Conservation (phyloP, 2,797 vertebrate genomes). For the Peromyscus nudipes region DNA sequence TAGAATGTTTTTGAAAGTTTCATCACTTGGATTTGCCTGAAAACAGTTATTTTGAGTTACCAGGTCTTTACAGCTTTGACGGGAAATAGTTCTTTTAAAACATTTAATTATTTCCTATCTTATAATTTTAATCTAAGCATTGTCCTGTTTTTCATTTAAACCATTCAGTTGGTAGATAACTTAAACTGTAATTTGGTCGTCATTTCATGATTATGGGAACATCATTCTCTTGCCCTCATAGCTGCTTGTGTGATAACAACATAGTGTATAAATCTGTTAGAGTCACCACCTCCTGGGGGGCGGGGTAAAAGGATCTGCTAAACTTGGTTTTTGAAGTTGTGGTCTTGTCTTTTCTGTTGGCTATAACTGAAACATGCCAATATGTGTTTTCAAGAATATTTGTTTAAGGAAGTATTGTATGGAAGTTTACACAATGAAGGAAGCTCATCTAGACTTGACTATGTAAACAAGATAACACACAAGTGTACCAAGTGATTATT, state of each 20-base stretch:
- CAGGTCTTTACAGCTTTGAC: constrained; percentile 70
- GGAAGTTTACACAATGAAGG: constrained; percentile 83
- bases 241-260: constrained; percentile 71
- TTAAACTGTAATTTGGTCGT: constrained; percentile 66
- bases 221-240: constrained; percentile 66
- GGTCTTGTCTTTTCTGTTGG: constrained; percentile 82
- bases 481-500: constrained; percentile 88
- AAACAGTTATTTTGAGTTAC: constrained; percentile 72
- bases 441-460: constrained; percentile 82
- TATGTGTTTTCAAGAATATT: constrained; percentile 79
- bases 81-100: constrained; percentile 54
- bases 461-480: constrained; percentile 82
- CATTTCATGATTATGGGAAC: constrained; percentile 69
- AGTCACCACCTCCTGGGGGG: constrained; percentile 69
- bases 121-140: constrained; percentile 67
- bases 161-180: constrained; percentile 69
- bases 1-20: constrained; percentile 78
- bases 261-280: constrained; percentile 70
- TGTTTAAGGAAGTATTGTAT: constrained; percentile 81
- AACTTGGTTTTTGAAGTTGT: constrained; percentile 81
- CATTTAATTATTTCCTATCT: constrained; percentile 67
- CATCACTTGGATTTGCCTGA: constrained; percentile 75
- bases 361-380: constrained; percentile 81
- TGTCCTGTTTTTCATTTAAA: constrained; percentile 63
- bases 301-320: constrained; percentile 75